Evolutionary conservation across 1,140 invertebrate genomes (phyloP).

Genomic region (fruit fly (Drosophila melanogaster)): Release_6_plus_ISO1_MT NT_033777.3:28309501-28310000

Average conservation of each 20-base stretch:
- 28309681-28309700: slow-evolving; percentile 80
- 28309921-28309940: slow-evolving; percentile 72
- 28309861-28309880: slow-evolving; percentile 32
- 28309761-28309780: slow-evolving; percentile 32
- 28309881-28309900: slow-evolving; percentile 71
- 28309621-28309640: slow-evolving; percentile 71
- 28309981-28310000: slow-evolving; percentile 7
- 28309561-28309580: slow-evolving; percentile 27
- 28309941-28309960: slow-evolving; percentile 47
- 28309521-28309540: slow-evolving; percentile 61
- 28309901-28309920: slow-evolving; percentile 71
- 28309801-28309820: slow-evolving; percentile 73
- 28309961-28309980: slow-evolving; percentile 10
- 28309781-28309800: slow-evolving; percentile 50
- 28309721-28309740: slow-evolving; percentile 3
- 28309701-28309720: slow-evolving; percentile 31
- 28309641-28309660: slow-evolving; percentile 64
- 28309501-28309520: slow-evolving; percentile 71
- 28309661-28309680: slow-evolving; percentile 52
- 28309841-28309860: slow-evolving; percentile 30
- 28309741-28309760: background rate
- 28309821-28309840: slow-evolving; percentile 61
- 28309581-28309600: slow-evolving; percentile 51
- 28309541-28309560: slow-evolving; percentile 73
- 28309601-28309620: slow-evolving; percentile 77